A percentile compares a stretch with the other conserved stretches of the same genome.
Conservation (phyloP, 2,888 invertebrate species). For the Philopedon plagiatum region DNA sequence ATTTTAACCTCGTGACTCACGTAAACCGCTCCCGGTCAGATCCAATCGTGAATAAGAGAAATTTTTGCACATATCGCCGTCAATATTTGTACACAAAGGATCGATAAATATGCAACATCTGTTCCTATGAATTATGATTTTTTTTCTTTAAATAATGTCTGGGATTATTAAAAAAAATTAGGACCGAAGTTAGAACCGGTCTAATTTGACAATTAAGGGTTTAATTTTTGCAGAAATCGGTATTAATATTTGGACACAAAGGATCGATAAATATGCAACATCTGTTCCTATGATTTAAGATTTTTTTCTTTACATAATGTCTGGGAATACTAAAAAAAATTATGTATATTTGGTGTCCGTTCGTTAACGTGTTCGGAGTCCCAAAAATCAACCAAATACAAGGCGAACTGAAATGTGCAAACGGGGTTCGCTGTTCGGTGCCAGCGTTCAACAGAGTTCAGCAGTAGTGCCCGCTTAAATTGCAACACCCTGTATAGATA, state of each 20-base stretch:
- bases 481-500: too few relatives aligned
- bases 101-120: slow-evolving; percentile 50
- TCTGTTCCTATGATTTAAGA: slow-evolving; percentile 37
- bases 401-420: too few relatives aligned
- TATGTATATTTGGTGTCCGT: too few relatives aligned
- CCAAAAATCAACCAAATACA: too few relatives aligned
- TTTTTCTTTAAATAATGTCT: neutral
- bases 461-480: too few relatives aligned
- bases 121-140: slow-evolving; percentile 18
- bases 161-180: too few relatives aligned
- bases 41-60: neutral
- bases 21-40: neutral
- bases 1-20: slow-evolving; percentile 5
- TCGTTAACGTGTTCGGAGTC: too few relatives aligned
- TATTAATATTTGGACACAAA: slow-evolving; percentile 46
- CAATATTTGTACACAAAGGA: slow-evolving; percentile 48
- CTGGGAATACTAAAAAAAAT: too few relatives aligned
- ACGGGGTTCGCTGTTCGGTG: too few relatives aligned
- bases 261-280: slow-evolving; percentile 48
- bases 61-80: neutral
- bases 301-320: neutral
- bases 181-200: too few relatives aligned
- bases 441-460: too few relatives aligned
- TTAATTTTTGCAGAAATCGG: neutral
- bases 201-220: too few relatives aligned